Base-by-base conservation (phyloP, 2,797 vertebrate species). In the Phaenicophaeus curvirostris region DNA sequence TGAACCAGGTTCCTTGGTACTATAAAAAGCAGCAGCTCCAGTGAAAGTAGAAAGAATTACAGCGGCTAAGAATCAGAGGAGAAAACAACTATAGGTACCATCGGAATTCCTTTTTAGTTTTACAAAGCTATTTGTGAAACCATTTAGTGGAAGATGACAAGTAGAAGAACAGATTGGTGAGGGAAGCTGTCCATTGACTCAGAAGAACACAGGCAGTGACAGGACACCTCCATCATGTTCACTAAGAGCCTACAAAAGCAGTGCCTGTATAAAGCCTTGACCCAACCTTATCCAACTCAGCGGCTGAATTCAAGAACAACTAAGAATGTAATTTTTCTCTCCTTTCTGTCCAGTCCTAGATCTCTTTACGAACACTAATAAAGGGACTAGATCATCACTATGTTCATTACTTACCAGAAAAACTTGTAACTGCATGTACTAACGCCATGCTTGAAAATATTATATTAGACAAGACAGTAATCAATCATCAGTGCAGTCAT, bases 231-330 rank as follows among this genome's bases (percentile, higher is more conserved):
- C 55, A 54, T 1, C 72, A 65, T 23, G 11, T 1, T 5, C 1
- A 0, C 0, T 2, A 3, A 42, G 23, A 77, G 19, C 21, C 37
- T 37, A 41, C 0, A 21, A 31, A 63, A 39, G 15, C 17, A 46
- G 14, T 11, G 8, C 16, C 35, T 75, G 20, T 50, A 19, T 3
- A 20, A 81, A 66, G 13, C 27, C 35, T 46, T 62, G 23, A 6
- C 24, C 27, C 15, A 54, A 5, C 18, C 30, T 71, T 21, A 9
- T 37, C 33, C 30, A 51, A 5, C 2, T 3, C 33, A 61, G 11
- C 58, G 51, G 6, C 9, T 5, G 12, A 59, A 67, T 17, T 51
- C 17, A 68, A 2, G 0, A 5, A 1, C 2, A 46, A 20, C 4
- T 4, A 5, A 46, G 3, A 48, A 51, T 1, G 5, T 0, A 18